Percentiles rank a stretch among this genome's conserved stretches.
Evolutionary conservation across 1,140 invertebrate genomes (phyloP).

Genomic region (Lepidurus packardi): DNA sequence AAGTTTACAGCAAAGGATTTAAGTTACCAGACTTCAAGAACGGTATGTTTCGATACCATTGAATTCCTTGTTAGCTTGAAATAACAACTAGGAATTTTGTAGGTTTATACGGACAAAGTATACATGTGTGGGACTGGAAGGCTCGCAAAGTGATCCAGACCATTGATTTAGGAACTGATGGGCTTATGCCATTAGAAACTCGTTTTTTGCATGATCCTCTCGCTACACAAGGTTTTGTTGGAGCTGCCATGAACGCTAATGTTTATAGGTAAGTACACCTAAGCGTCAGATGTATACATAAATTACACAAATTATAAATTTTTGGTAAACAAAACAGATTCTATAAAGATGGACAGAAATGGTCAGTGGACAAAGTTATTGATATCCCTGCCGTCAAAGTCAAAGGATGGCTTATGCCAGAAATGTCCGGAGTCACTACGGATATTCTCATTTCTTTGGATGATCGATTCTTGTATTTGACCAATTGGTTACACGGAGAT

Average conservation of each 20-base stretch:
- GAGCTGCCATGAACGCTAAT: slow-evolving; percentile 68
- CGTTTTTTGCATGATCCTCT: slow-evolving; percentile 90
- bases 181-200: slow-evolving; percentile 82
- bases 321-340: slow-evolving; percentile 48
- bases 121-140: slow-evolving; percentile 90
- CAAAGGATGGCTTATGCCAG: slow-evolving; percentile 57
- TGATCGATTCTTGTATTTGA: slow-evolving; percentile 85
- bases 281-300: too few species aligned
- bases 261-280: slow-evolving; percentile 56
- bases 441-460: slow-evolving; percentile 93
- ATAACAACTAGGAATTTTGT: background rate
- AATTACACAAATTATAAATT: too few species aligned
- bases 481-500: slow-evolving; percentile 90
- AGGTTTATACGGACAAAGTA: slow-evolving; percentile 69
- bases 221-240: slow-evolving; percentile 71
- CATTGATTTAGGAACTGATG: slow-evolving; percentile 76
- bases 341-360: slow-evolving; percentile 58
- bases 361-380: slow-evolving; percentile 72
- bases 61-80: background rate
- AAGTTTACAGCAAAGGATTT: slow-evolving; percentile 72
- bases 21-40: slow-evolving; percentile 53
- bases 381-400: slow-evolving; percentile 67
- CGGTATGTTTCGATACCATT: slow-evolving; percentile 41
- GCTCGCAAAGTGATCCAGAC: slow-evolving; percentile 69
- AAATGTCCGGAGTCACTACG: slow-evolving; percentile 73